Evolutionary conservation across 2,797 vertebrate genomes (phyloP), one percentile per base, ranked within the genome.

Genomic region (Tapera naevia): DNA sequence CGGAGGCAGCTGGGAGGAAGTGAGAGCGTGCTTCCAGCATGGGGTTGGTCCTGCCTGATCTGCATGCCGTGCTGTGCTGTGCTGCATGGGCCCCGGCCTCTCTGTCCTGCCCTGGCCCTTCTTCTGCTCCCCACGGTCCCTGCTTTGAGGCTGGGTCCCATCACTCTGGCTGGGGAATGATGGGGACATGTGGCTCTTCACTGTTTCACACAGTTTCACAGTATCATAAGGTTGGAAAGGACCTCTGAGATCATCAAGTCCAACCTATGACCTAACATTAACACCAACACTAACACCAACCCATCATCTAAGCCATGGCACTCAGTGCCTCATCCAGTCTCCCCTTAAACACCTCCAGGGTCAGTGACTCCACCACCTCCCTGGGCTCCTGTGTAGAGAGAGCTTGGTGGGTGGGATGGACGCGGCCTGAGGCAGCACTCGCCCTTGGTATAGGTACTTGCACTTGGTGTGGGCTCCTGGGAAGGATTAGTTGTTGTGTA

Each of bases 1-100:
- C 99, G 97, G 97, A 98, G 97, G 96, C 99, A 99, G 97, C 97
- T 99, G 91, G 98, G 98, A 97, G 98, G 98, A 98, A 98, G 98
- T 98, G 98, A 98, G 98, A 97, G 61, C 0, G 0, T 21, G 76
- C 80, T 48, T 97, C 82, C 5, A 15, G 91, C 39, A 41, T 58
- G 78, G 21, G 50, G 13, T 66, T 51, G 53, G 37, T 91, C 70
- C 86, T 94, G 80, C 74, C 39, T 54, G 86, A 12, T 37, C 27
- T 35, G 30, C 3, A 4, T 16, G 33, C 46, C 2, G 4, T 13
- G 61, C 76, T 43, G 4, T 18, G 81, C 64, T 9, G 70, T 75
- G 88, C 66, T 18, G 53, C 94, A 88, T 96, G 96, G 85, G 64
- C 51, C 25, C 7, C 4, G 2, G 30, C 32, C 65, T 25, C 33